These are phyloP conservation scores for Exocentrus adspersus DNA, from an alignment of 2,888 invertebrate species.

Conservation along the genomic window DNA sequence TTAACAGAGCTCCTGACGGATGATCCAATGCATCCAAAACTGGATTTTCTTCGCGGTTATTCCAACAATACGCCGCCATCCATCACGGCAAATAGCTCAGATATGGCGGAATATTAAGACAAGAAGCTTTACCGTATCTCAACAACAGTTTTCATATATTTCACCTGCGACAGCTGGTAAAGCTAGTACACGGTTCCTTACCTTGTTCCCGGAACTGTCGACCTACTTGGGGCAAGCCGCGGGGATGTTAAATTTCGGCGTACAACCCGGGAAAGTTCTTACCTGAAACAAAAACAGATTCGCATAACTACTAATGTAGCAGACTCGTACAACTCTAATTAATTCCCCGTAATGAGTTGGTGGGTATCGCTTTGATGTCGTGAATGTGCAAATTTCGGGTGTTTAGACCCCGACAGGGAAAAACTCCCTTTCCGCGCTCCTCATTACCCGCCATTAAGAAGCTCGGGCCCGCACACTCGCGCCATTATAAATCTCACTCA, in stretches of 20 bases:
- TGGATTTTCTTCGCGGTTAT: too few relatives aligned
- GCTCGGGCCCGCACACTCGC: slow-evolving; percentile 17
- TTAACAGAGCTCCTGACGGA: background rate
- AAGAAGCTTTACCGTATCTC: background rate
- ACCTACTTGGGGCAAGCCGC: background rate
- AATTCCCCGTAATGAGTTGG: background rate
- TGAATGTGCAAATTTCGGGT: background rate
- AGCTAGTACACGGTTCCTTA: background rate
- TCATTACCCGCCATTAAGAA: slow-evolving; percentile 11
- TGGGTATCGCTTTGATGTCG: background rate
- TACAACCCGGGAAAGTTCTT: background rate
- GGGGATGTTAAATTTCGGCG: background rate
- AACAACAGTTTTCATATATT: too few relatives aligned
- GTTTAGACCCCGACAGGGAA: too few relatives aligned
- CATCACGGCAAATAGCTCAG: slow-evolving; percentile 14
- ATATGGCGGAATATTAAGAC: slow-evolving; percentile 8
- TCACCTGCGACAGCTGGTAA: background rate
- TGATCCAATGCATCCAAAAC: background rate
- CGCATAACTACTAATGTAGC: background rate
- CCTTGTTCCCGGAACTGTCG: background rate
- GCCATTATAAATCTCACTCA: slow-evolving; percentile 32
- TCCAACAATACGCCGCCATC: slow-evolving; percentile 17
- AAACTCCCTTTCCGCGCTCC: too few relatives aligned
- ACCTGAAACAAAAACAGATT: background rate
- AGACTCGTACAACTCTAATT: background rate